Evolutionary conservation across 2,113 vertebrate genomes (phyloP).

Genomic region (Hemiscyllium ocellatum): DNA sequence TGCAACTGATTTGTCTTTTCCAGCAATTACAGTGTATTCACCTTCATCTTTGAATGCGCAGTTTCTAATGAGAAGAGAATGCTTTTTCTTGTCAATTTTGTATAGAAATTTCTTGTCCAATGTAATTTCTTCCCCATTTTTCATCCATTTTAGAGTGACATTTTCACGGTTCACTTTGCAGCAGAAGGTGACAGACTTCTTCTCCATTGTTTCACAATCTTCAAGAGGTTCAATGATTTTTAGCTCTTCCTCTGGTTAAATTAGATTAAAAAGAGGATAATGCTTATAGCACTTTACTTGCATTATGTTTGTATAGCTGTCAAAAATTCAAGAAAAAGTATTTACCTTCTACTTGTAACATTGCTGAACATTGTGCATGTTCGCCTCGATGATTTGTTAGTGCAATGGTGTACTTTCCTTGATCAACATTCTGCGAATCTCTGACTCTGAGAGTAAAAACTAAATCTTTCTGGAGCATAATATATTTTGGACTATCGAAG

Average conservation of each 20-base stretch:
- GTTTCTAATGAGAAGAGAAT: conserved; percentile 85
- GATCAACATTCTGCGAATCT: conserved; percentile 70
- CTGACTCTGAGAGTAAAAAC: conserved; percentile 87
- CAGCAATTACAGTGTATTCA: conserved; percentile 79
- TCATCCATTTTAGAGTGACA: conserved; percentile 82
- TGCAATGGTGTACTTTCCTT: conserved; percentile 69
- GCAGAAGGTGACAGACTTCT: conserved; percentile 80
- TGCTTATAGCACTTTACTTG: conserved; percentile 19
- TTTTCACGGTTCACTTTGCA: conserved; percentile 93
- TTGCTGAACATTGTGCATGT: conserved; percentile 69
- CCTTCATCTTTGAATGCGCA: conserved; percentile 87
- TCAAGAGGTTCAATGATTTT: conserved; percentile 81
- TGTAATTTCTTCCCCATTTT: conserved; percentile 78
- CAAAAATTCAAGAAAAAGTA: conserved; percentile 18
- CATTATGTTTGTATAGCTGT: not conserved
- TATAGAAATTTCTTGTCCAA: conserved; percentile 79
- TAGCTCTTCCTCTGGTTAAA: conserved; percentile 77
- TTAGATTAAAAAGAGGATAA: not conserved
- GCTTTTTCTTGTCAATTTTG: conserved; percentile 80
- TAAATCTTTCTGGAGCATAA: conserved; percentile 80
- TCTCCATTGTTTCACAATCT: conserved; percentile 93
- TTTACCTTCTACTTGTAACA: conserved; percentile 74
- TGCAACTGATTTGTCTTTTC: conserved; percentile 78
- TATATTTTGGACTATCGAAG: conserved; percentile 88
- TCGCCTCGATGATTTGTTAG: conserved; percentile 85